These are phyloP conservation scores for Melanotaenia duboulayi DNA, from an alignment of 2,113 vertebrate species.

Conservation along the genomic window DNA sequence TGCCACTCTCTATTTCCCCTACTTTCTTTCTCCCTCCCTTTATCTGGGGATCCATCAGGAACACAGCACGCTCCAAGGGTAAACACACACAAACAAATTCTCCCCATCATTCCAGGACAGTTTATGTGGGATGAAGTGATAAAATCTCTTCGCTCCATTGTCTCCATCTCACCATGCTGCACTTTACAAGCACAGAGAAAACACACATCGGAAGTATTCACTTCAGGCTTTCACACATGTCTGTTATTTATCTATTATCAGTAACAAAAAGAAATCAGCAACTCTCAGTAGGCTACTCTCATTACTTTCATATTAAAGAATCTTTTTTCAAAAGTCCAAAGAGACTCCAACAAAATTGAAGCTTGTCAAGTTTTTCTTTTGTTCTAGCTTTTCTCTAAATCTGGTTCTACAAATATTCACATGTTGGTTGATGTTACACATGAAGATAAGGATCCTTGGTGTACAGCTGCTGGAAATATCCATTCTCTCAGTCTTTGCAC, in stretches of 20 bases:
- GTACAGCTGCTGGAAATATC: conserved; percentile 64
- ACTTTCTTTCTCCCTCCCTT: conserved; percentile 8
- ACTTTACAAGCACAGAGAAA: conserved; percentile 75
- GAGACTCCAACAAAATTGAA: not conserved
- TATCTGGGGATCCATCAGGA: conserved; percentile 69
- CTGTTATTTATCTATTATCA: conserved; percentile 56
- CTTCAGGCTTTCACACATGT: conserved; percentile 54
- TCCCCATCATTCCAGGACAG: conserved; percentile 55
- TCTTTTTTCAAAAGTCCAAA: not conserved
- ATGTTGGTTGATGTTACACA: conserved; percentile 21
- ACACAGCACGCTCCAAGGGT: conserved; percentile 71
- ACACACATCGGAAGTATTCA: conserved; percentile 69
- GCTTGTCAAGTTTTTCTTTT: conserved; percentile 2
- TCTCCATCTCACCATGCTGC: conserved; percentile 72
- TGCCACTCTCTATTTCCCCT: not conserved
- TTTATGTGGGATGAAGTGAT: conserved; percentile 75
- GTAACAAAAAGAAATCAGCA: conserved; percentile 13
- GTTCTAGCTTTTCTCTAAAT: not conserved
- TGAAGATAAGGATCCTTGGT: conserved; percentile 37
- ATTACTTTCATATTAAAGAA: conserved; percentile 16
- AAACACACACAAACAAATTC: conserved; percentile 77
- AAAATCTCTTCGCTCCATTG: conserved; percentile 71
- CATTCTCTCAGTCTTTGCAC: conserved; percentile 77
- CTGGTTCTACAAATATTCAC: conserved; percentile 3
- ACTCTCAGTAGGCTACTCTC: not conserved